These are phyloP conservation scores for Idris sp. DNA, from an alignment of 1,140 invertebrate genomes.

Conservation along the genomic window DNA sequence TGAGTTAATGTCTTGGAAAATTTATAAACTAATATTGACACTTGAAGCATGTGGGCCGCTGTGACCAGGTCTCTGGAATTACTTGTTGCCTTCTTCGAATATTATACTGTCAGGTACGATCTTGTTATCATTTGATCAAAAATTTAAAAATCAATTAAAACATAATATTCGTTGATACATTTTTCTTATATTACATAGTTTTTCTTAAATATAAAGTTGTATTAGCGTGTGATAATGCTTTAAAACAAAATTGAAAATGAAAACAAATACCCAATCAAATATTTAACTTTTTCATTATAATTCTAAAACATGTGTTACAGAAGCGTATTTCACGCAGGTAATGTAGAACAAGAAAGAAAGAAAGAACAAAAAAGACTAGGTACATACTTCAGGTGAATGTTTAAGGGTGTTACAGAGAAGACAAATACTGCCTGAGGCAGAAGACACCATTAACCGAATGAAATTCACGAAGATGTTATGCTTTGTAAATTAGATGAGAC, in stretches of 20 bases:
- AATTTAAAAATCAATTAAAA: no score
- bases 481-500: slow-evolving; percentile 35
- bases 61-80: slow-evolving; percentile 87
- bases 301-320: slow-evolving; percentile 21
- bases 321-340: slow-evolving; percentile 13
- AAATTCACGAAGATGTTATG: slow-evolving; percentile 32
- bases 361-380: slow-evolving; percentile 7
- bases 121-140: no score
- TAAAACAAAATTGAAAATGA: no score
- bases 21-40: slow-evolving; percentile 29
- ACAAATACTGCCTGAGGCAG: slow-evolving; percentile 16
- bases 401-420: slow-evolving; percentile 20
- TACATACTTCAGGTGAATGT: slow-evolving; percentile 25
- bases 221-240: no score
- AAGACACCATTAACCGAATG: slow-evolving; percentile 34
- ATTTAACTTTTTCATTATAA: slow-evolving; percentile 19
- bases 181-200: no score
- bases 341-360: no score
- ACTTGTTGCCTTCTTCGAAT: slow-evolving; percentile 87
- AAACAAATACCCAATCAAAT: no score
- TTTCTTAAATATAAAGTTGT: no score
- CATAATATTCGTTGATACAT: no score
- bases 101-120: slow-evolving; percentile 85
- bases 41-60: slow-evolving; percentile 83
- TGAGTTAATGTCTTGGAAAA: slow-evolving; percentile 38